Evolutionary conservation across 2,113 vertebrate genomes (phyloP), one percentile per base, ranked within the genome.

Genomic region (Sander lucioperca): DNA sequence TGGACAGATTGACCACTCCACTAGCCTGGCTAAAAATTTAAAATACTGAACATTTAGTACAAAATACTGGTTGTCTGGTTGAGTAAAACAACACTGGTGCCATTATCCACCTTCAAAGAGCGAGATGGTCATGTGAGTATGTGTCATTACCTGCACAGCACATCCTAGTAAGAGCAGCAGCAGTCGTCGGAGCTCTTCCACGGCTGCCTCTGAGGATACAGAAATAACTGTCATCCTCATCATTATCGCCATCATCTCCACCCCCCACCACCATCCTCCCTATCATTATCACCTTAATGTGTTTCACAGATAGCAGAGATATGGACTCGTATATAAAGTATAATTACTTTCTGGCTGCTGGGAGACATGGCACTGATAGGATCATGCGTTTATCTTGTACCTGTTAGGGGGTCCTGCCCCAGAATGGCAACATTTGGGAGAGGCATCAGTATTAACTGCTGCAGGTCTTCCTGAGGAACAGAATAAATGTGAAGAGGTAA

Each of bases 391-490:
- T 84, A 86, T 90, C 86, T 74, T 67, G 77, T 92, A 97, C 97
- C 97, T 96, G 97, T 97, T 59, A 97, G 86, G 27, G 97, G 97
- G 82, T 97, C 95, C 80, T 94, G 95, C 21, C 95, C 96, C 92
- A 98, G 66, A 14, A 96, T 94, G 85, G 96, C 95, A 43, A 96
- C 89, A 45, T 97, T 97, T 25, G 97, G 97, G 11, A 97, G 96
- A 2, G 95, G 87, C 78, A 94, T 95, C 89, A 98, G 92, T 88
- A 98, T 92, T 91, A 97, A 82, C 88, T 97, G 95, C 89, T 97
- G 97, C 53, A 98, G 93, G 84, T 97, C 95, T 76, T 97, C 97
- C 97, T 98, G 65, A 64, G 36, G 74, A 75, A 64, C 43, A 30
- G 23, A 30, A 78, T 10, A 74, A 75, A 86, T 25, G 15, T 71